Evolutionary conservation across 2,888 invertebrate genomes (phyloP).

Genomic region (Alloscopus bannaensis): DNA sequence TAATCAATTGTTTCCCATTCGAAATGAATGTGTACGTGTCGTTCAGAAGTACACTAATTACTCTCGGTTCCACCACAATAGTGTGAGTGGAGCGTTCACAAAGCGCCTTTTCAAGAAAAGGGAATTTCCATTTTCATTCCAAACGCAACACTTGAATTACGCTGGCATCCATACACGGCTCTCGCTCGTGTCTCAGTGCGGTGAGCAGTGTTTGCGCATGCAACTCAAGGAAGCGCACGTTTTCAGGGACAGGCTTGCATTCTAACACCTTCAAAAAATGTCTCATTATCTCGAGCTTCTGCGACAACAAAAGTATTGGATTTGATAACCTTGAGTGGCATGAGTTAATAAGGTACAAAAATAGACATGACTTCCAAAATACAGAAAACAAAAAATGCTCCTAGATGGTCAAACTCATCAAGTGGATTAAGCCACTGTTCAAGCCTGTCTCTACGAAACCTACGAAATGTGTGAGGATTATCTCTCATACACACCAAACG

Average conservation of each 20-base stretch:
- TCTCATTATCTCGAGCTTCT: slow-evolving; percentile 39
- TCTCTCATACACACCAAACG: no score
- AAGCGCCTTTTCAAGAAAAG: slow-evolving; percentile 15
- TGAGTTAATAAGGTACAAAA: slow-evolving; percentile 47
- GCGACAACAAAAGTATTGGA: slow-evolving; percentile 51
- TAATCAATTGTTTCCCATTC: slow-evolving; percentile 11
- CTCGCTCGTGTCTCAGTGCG: no score
- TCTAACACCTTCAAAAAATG: slow-evolving; percentile 43
- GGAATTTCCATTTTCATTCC: slow-evolving; percentile 42
- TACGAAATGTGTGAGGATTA: no score
- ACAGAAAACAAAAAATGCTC: slow-evolving; percentile 51
- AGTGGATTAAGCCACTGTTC: slow-evolving; percentile 28
- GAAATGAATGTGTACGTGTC: not conserved
- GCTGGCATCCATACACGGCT: not conserved
- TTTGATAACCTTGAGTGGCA: slow-evolving; percentile 52
- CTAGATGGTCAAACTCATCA: slow-evolving; percentile 46
- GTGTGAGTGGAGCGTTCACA: not conserved
- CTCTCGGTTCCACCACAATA: not conserved
- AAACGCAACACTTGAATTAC: slow-evolving; percentile 6
- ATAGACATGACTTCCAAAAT: slow-evolving; percentile 57
- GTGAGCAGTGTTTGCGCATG: no score
- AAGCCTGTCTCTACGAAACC: no score
- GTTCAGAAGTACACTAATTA: slow-evolving; percentile 23
- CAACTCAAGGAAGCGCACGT: slow-evolving; percentile 58
- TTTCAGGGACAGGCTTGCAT: slow-evolving; percentile 58